Evolutionary conservation across 2,888 invertebrate genomes (phyloP), one percentile per base, ranked within the genome.

Genomic region (Imbricaverruca yamaguchii): DNA sequence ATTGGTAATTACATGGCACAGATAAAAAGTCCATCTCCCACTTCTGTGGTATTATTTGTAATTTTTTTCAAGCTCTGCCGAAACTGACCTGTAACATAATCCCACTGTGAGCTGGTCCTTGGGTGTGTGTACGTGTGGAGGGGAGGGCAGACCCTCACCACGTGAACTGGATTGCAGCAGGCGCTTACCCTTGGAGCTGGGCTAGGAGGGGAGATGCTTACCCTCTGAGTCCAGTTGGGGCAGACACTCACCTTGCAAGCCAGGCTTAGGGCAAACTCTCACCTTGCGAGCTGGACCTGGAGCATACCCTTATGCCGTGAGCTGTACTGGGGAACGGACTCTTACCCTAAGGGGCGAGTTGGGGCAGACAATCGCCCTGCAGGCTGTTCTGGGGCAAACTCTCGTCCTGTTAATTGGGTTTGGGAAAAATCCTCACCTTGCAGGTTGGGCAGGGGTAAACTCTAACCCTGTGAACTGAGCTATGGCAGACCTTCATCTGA

Each of bases 291-390:
- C 15, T 59, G 59, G 59, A 7, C 59, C 7, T 0, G 15, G 7
- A 4, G 59, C 11, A 13, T 1, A 0, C 59, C 7, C 59, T 59
- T 1, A 59, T 1, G 1, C 15, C 7, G 59, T 7, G 59, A 59
- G 65, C n/a, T n/a, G 65, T 1, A 67, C n/a, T 15, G 65, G 10
- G 10, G 21, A 21, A 10, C 15, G 2, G 23, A 67, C 23, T 67
- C 83, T 87, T 89, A 95, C 95, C 95, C 91, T 95, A 95, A 86
- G 95, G 95, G 90, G 98, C 98, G 87, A 98, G 98, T 91, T 98
- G 98, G 87, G 98, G 98, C 89, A 99, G 91, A 89, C 97, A 97
- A 90, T 99, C 99, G 90, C 98, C n/a, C 39, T 39, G 39, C 39
- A 4, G 4, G 39, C 39, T 39, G 39, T 1, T 3, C 39, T 39